Percentiles rank a stretch among this genome's conserved stretches.
Conservation (phyloP, 1,140 invertebrate genomes). For the Ladona fulva region DNA sequence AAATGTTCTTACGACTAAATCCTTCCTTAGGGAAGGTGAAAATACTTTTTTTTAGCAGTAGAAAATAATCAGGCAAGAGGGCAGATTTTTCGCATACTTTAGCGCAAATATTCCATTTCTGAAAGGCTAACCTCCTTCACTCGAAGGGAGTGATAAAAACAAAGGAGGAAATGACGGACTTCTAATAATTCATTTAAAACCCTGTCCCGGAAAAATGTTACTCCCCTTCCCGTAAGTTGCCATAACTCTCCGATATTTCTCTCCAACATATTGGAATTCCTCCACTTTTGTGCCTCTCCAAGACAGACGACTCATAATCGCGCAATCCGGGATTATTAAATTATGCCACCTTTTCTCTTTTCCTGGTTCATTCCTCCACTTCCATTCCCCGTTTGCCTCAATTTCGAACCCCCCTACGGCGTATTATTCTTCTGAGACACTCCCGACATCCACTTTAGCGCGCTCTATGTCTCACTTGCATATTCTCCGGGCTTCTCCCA, state of each 20-base stretch:
- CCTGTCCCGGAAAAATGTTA: too few relatives aligned
- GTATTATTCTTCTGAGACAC: not conserved
- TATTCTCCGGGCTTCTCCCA: not conserved
- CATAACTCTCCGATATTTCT: not conserved
- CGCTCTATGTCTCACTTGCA: not conserved
- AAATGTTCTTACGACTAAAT: too few relatives aligned
- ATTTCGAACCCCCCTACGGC: not conserved
- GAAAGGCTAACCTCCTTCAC: too few relatives aligned
- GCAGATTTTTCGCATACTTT: too few relatives aligned
- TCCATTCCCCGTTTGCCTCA: not conserved
- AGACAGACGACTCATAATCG: not conserved
- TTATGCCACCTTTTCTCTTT: not conserved
- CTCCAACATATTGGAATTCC: not conserved
- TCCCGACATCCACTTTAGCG: not conserved
- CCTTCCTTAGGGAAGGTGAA: too few relatives aligned
- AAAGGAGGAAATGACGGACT: too few relatives aligned
- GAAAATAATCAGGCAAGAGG: too few relatives aligned
- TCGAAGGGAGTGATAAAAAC: too few relatives aligned
- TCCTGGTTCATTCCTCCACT: not conserved
- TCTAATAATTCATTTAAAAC: too few relatives aligned
- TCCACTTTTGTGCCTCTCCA: not conserved
- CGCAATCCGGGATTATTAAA: slow-evolving; percentile 1
- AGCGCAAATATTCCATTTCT: too few relatives aligned
- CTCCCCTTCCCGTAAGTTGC: too few relatives aligned
- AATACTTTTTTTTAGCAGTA: too few relatives aligned